A percentile compares a stretch with the other conserved stretches of the same genome.
Evolutionary conservation across 2,113 vertebrate genomes (phyloP).

Genomic region (Sylvia atricapilla): DNA sequence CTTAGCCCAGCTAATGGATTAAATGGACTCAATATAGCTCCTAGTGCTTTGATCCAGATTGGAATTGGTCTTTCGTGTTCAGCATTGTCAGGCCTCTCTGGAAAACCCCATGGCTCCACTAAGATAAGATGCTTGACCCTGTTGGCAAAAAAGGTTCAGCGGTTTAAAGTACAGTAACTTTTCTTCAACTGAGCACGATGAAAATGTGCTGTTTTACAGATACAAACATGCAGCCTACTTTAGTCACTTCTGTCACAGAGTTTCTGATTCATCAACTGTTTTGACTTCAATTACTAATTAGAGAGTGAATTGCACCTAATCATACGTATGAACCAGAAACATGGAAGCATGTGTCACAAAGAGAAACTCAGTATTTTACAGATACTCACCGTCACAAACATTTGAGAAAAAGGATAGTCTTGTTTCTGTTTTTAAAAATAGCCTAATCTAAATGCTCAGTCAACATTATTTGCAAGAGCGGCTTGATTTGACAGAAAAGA

Average conservation of each 20-base stretch:
- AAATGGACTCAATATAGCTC: conserved; percentile 88
- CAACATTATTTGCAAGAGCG: background rate
- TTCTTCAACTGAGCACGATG: background rate
- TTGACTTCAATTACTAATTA: background rate
- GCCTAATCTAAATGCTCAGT: background rate
- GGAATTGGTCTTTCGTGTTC: conserved; percentile 87
- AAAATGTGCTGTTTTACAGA: background rate
- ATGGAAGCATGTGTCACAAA: background rate
- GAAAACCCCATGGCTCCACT: conserved; percentile 97
- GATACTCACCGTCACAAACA: background rate
- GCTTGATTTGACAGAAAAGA: background rate
- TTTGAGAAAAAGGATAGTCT: background rate
- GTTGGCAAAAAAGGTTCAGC: conserved; percentile 45
- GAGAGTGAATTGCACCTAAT: background rate
- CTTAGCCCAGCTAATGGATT: conserved; percentile 93
- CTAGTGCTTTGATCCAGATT: conserved; percentile 93
- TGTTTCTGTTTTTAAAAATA: background rate
- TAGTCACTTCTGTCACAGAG: background rate
- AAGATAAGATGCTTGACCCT: conserved; percentile 91
- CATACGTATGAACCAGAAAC: background rate
- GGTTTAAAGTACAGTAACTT: background rate
- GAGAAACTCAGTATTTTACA: background rate
- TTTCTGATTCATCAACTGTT: background rate
- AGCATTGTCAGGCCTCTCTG: conserved; percentile 79
- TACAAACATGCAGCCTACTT: background rate